Evolutionary conservation across 2,797 vertebrate genomes (phyloP).

Genomic region (Trichosurus vulpecula): DNA sequence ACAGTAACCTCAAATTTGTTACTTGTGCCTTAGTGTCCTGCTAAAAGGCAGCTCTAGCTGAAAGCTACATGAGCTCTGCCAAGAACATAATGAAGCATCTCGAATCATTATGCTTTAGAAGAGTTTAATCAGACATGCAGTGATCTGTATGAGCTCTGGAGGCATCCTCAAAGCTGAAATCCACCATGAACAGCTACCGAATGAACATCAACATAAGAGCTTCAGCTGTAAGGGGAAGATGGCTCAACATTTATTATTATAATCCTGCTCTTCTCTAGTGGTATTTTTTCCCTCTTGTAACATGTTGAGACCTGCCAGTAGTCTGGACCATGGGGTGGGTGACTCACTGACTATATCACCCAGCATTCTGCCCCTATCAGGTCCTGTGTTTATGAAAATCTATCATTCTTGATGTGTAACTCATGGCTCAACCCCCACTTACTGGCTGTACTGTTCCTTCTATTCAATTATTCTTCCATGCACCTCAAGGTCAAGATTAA

Average conservation of each 20-base stretch:
- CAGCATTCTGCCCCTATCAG: background rate
- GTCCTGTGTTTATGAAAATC: background rate
- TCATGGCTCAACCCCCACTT: background rate
- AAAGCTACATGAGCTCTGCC: slow-evolving; percentile 59
- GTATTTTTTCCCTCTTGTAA: background rate
- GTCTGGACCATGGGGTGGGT: background rate
- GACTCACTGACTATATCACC: background rate
- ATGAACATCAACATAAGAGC: slow-evolving; percentile 66
- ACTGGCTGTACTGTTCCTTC: background rate
- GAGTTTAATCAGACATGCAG: slow-evolving; percentile 79
- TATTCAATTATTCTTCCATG: background rate
- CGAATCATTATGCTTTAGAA: slow-evolving; percentile 76
- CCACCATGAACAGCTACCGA: slow-evolving; percentile 15
- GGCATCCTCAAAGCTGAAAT: slow-evolving; percentile 68
- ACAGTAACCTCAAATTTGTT: slow-evolving; percentile 22
- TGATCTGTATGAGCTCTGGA: slow-evolving; percentile 69
- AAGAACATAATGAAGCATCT: slow-evolving; percentile 79
- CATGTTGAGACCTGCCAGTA: background rate
- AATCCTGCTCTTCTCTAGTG: background rate
- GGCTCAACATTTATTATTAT: background rate
- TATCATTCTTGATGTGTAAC: background rate
- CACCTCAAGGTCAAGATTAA: background rate
- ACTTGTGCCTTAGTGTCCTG: slow-evolving; percentile 50
- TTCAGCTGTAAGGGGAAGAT: slow-evolving; percentile 41
- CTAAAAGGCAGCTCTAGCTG: slow-evolving; percentile 57